Evolutionary conservation across 2,888 invertebrate genomes (phyloP).

Genomic region (Perizoma affinitatum): DNA sequence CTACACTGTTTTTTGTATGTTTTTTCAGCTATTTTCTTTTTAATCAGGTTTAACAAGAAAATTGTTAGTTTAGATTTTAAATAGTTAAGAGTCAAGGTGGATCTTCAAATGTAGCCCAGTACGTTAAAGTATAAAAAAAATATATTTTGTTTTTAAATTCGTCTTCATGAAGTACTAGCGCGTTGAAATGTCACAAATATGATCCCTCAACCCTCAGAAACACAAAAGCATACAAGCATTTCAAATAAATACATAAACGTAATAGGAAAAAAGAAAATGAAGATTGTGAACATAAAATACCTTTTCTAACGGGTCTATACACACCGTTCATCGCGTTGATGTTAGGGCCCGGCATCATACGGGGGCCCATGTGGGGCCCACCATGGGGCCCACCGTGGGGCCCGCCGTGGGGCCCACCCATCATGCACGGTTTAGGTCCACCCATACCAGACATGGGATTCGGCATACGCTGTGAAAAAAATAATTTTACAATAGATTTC

Average conservation of each 20-base stretch:
- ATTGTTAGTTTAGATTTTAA: too few species aligned
- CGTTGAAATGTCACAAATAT: too few species aligned
- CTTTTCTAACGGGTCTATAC: slow-evolving; percentile 37
- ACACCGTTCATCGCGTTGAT: slow-evolving; percentile 80
- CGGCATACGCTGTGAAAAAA: slow-evolving; percentile 74
- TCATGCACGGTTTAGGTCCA: too few species aligned
- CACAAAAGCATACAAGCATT: slow-evolving; percentile 14
- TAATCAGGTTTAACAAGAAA: too few species aligned
- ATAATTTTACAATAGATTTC: neutral
- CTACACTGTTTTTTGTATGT: too few species aligned
- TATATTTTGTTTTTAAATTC: too few species aligned
- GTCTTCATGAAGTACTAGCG: too few species aligned
- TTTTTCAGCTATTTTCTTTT: too few species aligned
- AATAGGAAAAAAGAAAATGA: slow-evolving; percentile 32
- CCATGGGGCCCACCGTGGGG: slow-evolving; percentile 83
- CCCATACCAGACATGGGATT: slow-evolving; percentile 69
- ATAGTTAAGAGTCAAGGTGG: too few species aligned
- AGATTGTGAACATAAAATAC: slow-evolving; percentile 32
- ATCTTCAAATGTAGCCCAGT: too few species aligned
- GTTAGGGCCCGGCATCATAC: slow-evolving; percentile 82
- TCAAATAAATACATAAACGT: slow-evolving; percentile 22
- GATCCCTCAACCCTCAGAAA: neutral
- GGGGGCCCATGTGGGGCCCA: slow-evolving; percentile 80
- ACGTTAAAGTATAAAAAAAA: too few species aligned
- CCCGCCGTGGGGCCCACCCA: slow-evolving; percentile 81